Base-by-base conservation (phyloP, 2,113 vertebrate genomes). In the Strix uralensis region DNA sequence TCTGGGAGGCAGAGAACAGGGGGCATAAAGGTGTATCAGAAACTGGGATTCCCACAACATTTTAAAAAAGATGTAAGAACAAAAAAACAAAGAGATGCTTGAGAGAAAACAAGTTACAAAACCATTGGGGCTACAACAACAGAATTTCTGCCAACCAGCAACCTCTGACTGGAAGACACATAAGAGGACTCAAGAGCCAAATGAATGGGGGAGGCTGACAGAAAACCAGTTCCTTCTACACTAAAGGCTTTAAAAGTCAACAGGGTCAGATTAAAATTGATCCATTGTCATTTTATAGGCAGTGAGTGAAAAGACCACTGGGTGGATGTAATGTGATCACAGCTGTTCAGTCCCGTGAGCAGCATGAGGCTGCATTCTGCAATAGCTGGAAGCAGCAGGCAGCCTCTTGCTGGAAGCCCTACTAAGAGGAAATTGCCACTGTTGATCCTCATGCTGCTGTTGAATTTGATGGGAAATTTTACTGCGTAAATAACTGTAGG, bases 221-320 rank as follows among this genome's bases (percentile, higher is more conserved):
- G 57, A 94, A 92, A 84, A 88, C 12, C 44, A 78, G 67, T 36
- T 86, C 34, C 80, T 84, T 91, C 70, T 49, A 9, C 0, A 0
- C 47, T 58, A 61, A 80, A 25, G 55, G 88, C 82, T 90, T 92
- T 93, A 95, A 86, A 95, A 93, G 91, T 92, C 86, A 95, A 44
- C 40, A 58, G 69, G 83, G 94, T 95, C 94, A 96, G 69, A 86
- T 96, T 92, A 89, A 89, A 96, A 96, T 86, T 81, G 91, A 94
- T 94, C 91, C 92, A 95, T 61, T 94, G 81, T 75, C 69, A 79
- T 82, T 96, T 94, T 88, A 94, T 67, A 81, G 90, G 86, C 92
- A 79, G 77, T 7, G 14, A 91, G n/a, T 67, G 86, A 81, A 63
- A 92, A 74, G 79, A 86, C 52, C 0, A 5, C 88, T 63, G 75